Base-by-base conservation (phyloP, 2,888 invertebrate species). In the Sclerodermus sp. region DNA sequence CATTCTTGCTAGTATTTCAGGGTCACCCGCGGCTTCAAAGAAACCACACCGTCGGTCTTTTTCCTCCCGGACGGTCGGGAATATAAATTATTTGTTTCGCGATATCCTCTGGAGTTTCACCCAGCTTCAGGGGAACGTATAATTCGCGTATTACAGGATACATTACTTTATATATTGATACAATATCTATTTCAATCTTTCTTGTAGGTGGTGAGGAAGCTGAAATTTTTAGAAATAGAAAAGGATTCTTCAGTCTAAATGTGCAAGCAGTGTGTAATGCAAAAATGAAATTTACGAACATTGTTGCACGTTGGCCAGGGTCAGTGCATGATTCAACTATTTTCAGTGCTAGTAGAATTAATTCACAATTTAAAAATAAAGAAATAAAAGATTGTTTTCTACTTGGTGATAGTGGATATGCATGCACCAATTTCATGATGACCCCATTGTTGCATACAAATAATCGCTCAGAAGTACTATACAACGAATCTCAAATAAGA, bases 291-390 rank as follows among this genome's bases (percentile, higher is more conserved):
- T 46, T 57, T n/a, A 45, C 47, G 8, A 8, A 23, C 8, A 3
- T 23, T 16, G 52, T 53, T 14, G 49, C 49, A 1, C 29, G 55
- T 23, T 53, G 56, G 53, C 53, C 56, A 23, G 56, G 53, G n/a
- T 47, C 39, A 9, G 37, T 45, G 12, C 49, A 53, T 16, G 55
- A 57, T 38, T 42, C 42, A 8, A 46, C 37, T 17, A 55, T 51
- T 36, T 53, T 45, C 41, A 37, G 23, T 10, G 9, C 29, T 30
- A 30, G 15, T 15, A 42, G 13, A 42, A 15, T 42, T 13, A 18
- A 42, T 30, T 23, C 42, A 3, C 23, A 13, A 29, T 42, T 42
- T 29, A 31, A 29, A 12, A 2, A 8, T 14, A 31, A 31, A 29
- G 31, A 42, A 29, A 30, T 31, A 15, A 31, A 15, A 13, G 42